Evolutionary conservation across 1,140 invertebrate genomes (phyloP).

Genomic region (Apolygus lucorum): DNA sequence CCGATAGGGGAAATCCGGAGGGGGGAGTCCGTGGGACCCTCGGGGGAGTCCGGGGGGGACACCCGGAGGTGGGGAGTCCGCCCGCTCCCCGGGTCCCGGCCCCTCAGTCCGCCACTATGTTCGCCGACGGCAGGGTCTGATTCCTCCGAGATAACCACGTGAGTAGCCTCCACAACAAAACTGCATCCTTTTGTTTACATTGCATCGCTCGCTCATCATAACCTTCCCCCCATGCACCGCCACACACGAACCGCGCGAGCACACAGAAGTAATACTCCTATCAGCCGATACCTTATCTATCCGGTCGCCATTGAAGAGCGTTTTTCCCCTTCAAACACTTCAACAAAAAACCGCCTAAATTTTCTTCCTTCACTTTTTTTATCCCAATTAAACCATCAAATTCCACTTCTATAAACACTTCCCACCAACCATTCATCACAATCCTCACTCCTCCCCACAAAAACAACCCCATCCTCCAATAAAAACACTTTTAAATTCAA

Average conservation of each 20-base stretch:
- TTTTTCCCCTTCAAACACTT: too few species aligned
- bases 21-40: neutral
- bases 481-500: neutral
- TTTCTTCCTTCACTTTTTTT: too few species aligned
- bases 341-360: too few species aligned
- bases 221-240: neutral
- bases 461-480: neutral
- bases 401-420: neutral
- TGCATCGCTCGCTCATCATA: neutral
- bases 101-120: conserved; percentile 12
- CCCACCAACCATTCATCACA: neutral
- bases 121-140: neutral
- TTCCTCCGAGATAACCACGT: neutral
- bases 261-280: too few species aligned
- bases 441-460: neutral
- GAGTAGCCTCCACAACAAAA: neutral
- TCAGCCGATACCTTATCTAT: too few species aligned
- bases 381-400: too few species aligned
- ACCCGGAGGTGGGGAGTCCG: neutral
- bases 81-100: neutral
- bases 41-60: neutral
- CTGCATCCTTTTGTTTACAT: conserved; percentile 4
- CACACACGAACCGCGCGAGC: too few species aligned
- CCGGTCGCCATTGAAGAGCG: too few species aligned
- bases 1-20: too few species aligned